Conservation (phyloP, 2,113 vertebrate species). For the Xiphophorus hellerii region DNA sequence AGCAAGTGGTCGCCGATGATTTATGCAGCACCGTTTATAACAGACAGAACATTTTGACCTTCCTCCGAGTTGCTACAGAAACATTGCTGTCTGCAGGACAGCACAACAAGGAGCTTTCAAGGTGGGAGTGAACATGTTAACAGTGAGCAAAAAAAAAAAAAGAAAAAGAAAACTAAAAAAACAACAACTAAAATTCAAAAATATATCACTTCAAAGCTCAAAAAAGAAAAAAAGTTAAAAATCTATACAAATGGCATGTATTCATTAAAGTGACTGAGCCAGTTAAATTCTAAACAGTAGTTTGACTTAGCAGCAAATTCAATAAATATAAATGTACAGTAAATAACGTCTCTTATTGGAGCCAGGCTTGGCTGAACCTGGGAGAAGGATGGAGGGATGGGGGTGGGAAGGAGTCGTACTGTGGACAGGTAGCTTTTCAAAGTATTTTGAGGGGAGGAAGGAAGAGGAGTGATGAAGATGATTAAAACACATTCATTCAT, state of each 20-base stretch:
- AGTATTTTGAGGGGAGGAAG: neutral
- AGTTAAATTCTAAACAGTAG: conserved; percentile 80
- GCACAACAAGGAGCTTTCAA: conserved; percentile 30
- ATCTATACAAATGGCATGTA: conserved; percentile 80
- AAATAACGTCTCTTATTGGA: conserved; percentile 68
- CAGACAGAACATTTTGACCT: conserved; percentile 32
- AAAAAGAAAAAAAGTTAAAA: conserved; percentile 44
- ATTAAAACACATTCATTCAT: conserved; percentile 35
- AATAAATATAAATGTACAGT: conserved; percentile 81
- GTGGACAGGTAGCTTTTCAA: conserved; percentile 20
- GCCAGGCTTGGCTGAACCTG: conserved; percentile 46
- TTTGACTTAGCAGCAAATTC: conserved; percentile 78
- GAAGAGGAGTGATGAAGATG: conserved; percentile 17
- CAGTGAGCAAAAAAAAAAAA: conserved; percentile 6
- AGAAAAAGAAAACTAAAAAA: conserved; percentile 34
- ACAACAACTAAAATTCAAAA: conserved; percentile 27
- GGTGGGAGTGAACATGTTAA: conserved; percentile 63
- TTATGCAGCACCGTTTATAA: conserved; percentile 28
- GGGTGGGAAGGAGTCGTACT: conserved; percentile 9
- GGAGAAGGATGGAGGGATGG: neutral
- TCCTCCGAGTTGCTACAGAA: conserved; percentile 52
- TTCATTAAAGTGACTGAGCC: conserved; percentile 81
- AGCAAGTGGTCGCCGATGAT: conserved; percentile 27
- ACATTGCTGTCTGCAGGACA: conserved; percentile 26
- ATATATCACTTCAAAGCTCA: conserved; percentile 41